Evolutionary conservation across 1,140 invertebrate genomes (phyloP), one percentile per base, ranked within the genome.

Genomic region (Cherax destructor): DNA sequence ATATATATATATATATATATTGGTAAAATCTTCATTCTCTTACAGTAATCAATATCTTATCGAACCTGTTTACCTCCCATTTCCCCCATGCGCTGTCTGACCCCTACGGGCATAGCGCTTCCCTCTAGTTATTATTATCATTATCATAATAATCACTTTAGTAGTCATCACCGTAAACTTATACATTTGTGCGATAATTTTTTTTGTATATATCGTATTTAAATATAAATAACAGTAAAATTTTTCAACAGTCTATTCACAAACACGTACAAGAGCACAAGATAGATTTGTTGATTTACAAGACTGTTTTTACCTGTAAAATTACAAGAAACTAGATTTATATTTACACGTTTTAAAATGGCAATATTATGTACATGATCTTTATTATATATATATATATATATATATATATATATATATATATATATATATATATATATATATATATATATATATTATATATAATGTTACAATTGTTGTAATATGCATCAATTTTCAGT

Each of bases 261-360:
- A 24, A 74, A 74, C 18, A 74, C 11, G 5, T 9, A 74, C 7
- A 11, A 74, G 69, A 24, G 69, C 24, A 74, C n/a, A 74, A 21
- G 69, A 30, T 30, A 74, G 24, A 30, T 30, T 6, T 74, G 69
- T n/a, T 41, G 30, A 41, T 74, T 74, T 30, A 74, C 69, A 74
- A 74, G 65, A 69, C 13, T 30, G 11, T 74, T 74, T 24, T 74
- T 30, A 74, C 69, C 69, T 74, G 69, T 30, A 74, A 74, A 74
- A 74, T 74, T 74, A 74, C 69, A 74, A 24, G 69, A 74, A 74
- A 74, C 61, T 74, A 74, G 69, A 74, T 24, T 24, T 74, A 7
- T 74, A 74, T 74, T 24, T 74, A 74, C 24, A 74, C n/a, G 13
- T 30, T 30, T 74, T 5, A 6, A 30, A 74, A 74, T 30, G 11